These are phyloP conservation scores for Pangasius larnaudii DNA, from an alignment of 2,797 vertebrate species.

Conservation along the genomic window DNA sequence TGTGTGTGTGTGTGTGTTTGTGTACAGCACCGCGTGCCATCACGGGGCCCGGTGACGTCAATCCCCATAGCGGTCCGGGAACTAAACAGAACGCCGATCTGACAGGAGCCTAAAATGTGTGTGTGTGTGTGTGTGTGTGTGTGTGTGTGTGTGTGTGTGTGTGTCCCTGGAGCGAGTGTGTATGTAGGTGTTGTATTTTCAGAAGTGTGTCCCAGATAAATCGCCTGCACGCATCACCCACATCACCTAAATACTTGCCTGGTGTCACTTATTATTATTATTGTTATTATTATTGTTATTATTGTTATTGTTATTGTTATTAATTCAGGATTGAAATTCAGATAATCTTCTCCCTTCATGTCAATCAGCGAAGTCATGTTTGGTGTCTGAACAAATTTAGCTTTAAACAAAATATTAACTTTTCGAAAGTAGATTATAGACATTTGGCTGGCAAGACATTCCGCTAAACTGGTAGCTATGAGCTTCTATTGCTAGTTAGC, in stretches of 20 bases:
- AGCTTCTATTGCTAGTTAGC: not conserved
- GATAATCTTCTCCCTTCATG: too few relatives aligned
- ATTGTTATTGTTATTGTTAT: too few relatives aligned
- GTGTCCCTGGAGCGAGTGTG: conserved; percentile 1
- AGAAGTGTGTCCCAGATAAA: conserved; percentile 48
- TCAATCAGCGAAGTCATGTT: too few relatives aligned
- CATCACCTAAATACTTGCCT: not conserved
- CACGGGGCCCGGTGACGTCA: not conserved
- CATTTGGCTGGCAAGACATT: not conserved
- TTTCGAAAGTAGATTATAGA: too few relatives aligned
- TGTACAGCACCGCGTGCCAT: not conserved
- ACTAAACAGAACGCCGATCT: not conserved
- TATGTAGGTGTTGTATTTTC: conserved; percentile 32
- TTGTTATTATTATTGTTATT: too few relatives aligned
- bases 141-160: conserved; percentile 23
- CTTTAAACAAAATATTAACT: too few relatives aligned
- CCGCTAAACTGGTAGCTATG: too few relatives aligned
- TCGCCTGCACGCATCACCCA: conserved; percentile 44
- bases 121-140: conserved; percentile 22
- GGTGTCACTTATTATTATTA: not conserved
- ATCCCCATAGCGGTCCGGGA: not conserved
- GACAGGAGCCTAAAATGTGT: conserved; percentile 6
- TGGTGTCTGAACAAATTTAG: too few relatives aligned
- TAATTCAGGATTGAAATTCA: too few relatives aligned
- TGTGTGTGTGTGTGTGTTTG: not conserved